Evolutionary conservation across 2,797 vertebrate genomes (phyloP).

Genomic region (Uromys caudimaculatus): DNA sequence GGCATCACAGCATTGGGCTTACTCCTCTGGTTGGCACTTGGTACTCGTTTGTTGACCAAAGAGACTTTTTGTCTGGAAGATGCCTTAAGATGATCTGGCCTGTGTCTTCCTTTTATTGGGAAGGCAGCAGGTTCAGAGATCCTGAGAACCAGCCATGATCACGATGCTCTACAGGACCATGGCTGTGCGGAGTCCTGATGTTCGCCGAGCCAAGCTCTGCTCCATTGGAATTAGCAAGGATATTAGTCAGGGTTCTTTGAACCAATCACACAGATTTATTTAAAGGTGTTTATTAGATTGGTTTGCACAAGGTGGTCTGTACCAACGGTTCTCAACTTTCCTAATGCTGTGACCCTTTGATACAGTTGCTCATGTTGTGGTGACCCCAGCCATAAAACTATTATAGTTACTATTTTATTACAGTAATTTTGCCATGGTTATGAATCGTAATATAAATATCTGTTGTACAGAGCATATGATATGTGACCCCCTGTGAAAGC

Average conservation of each 20-base stretch:
- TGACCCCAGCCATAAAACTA: neutral
- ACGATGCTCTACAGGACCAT: fast-evolving
- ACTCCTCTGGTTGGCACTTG: neutral
- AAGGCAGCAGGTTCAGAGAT: too few relatives aligned
- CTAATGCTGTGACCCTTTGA: neutral
- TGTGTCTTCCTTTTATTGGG: neutral
- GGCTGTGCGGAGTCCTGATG: neutral
- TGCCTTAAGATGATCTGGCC: neutral
- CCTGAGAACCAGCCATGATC: neutral
- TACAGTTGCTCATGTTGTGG: neutral
- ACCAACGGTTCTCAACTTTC: neutral
- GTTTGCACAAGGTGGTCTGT: neutral
- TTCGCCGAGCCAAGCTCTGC: fast-evolving
- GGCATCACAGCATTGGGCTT: neutral
- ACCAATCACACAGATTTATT: too few relatives aligned
- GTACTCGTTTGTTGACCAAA: neutral
- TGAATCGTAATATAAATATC: neutral
- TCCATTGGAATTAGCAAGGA: neutral
- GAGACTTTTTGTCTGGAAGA: neutral
- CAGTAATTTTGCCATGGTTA: neutral
- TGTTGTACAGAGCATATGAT: neutral
- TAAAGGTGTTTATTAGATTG: neutral
- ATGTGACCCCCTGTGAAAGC: neutral
- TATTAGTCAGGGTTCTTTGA: neutral
- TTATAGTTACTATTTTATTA: neutral